Evolutionary conservation across 2,888 invertebrate genomes (phyloP).

Genomic region (Diarsia rubi): DNA sequence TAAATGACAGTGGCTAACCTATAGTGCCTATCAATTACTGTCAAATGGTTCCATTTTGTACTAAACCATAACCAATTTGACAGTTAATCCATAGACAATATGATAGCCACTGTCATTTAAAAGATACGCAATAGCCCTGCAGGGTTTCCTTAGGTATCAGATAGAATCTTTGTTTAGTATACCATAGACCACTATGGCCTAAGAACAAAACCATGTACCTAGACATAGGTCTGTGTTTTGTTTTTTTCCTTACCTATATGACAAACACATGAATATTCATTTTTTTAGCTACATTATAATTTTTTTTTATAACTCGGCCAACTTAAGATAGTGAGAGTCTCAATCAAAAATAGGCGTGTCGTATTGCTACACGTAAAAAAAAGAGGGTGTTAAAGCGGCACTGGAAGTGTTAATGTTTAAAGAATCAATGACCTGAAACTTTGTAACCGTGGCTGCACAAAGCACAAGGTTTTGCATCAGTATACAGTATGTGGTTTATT

Average conservation of each 20-base stretch:
- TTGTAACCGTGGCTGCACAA: constrained; percentile 18
- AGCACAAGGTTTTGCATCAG: constrained; percentile 1
- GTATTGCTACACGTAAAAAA: not conserved
- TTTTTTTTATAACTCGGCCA: not conserved
- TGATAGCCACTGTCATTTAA: too few species aligned
- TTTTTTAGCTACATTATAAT: not conserved
- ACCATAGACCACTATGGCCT: too few species aligned
- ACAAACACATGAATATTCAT: not conserved
- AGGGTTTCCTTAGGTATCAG: too few species aligned
- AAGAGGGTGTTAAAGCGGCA: not conserved
- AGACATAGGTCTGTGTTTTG: too few species aligned
- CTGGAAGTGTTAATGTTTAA: not conserved
- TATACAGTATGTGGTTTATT: constrained; percentile 55
- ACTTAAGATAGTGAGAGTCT: not conserved
- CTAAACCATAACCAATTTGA: too few species aligned
- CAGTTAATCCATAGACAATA: too few species aligned
- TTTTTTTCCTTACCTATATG: too few species aligned
- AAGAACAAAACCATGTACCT: not conserved
- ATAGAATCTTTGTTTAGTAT: too few species aligned
- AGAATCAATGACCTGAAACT: constrained; percentile 35
- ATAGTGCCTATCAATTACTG: too few species aligned
- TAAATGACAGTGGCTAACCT: too few species aligned
- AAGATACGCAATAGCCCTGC: too few species aligned
- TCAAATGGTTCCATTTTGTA: too few species aligned
- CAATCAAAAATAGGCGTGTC: not conserved